Base-by-base conservation (phyloP, 2,888 invertebrate genomes). In the Zygothrica quintamaculata region DNA sequence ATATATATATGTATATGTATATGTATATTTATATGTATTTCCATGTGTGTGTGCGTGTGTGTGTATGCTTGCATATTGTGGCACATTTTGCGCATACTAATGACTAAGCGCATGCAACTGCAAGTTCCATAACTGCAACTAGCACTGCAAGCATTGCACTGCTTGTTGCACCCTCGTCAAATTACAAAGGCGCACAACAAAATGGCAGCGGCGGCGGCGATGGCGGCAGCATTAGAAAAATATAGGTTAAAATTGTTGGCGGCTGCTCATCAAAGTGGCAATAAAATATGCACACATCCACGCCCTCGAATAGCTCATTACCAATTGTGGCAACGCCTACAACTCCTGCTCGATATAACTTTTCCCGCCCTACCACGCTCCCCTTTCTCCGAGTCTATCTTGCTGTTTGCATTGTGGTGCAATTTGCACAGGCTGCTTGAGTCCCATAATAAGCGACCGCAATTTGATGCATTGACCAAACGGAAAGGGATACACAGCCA, bases 251-350 rank as follows among this genome's bases (percentile, higher is more conserved):
- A 56, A 53, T 46, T 47, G 37, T 31, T 25, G 53, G 47, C 39
- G 16, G 58, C 50, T 72, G 82, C 77, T 66, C 84, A 66, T 79
- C 80, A 85, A 81, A 81, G 84, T 71, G 80, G 86, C 86, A 82
- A 85, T 81, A 82, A 85, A 79, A 86, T 85, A 81, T 76, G 77
- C 58, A 56, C 66, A 52, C 44, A 64, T 65, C 57, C 60, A 57
- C 46, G 60, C 57, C 46, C 72, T 75, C 61, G 69, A 78, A 73
- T 71, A 56, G 71, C 74, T 68, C 75, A 77, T 84, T 67, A 74
- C 47, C 52, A 66, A 26, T 52, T 37, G 9, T n/a, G 25, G 36
- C 33, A 11, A 13, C 12, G 12, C 9, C 11, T 1, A 3, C 16
- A 18, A 9, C 44, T 22, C 13, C 33, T 31, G 9, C 44, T 1